Base-by-base conservation (phyloP, 2,113 vertebrate genomes). In the Corythoichthys haematopterus region DNA sequence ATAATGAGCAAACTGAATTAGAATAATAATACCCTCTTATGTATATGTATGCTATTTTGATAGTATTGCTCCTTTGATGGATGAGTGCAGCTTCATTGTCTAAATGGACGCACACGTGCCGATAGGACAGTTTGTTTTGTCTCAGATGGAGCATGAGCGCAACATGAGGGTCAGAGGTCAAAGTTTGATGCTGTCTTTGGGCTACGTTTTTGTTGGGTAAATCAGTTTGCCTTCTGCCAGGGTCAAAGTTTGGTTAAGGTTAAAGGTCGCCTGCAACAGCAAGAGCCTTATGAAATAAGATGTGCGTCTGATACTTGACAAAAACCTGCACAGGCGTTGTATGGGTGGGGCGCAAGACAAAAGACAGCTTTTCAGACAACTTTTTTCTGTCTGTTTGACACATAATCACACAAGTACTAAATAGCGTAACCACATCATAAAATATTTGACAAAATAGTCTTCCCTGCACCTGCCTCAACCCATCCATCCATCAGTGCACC, bases 221-320 rank as follows among this genome's bases (percentile, higher is more conserved):
- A 83, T 88, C 82, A 79, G 68, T 75, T 43, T 71, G 80, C 85
- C 88, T 86, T 90, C 87, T 91, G 89, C 81, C 70, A 14, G 84
- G 87, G 88, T 90, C 90, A 90, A 90, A 88, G 91, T 92, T 87
- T 88, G 78, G 80, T 84, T 89, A 85, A 90, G 88, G 90, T 84
- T 74, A 82, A 72, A 83, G 90, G 87, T 91, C 80, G 45, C 71
- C 80, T 87, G 90, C 86, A 85, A 88, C 86, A 81, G 70, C 52
- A 73, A 70, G 76, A 68, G 74, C 62, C 70, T 74, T 81, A 76
- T 69, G 74, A 79, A 68, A 68, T 79, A 79, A 86, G 86, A 80
- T 84, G 85, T 63, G 75, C 50, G 80, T 87, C 83, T 82, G 81
- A 71, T 74, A 63, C 48, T 20, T 80, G 83, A 82, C 84, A 83